Evolutionary conservation across 1,140 invertebrate species (phyloP).

Genomic region (Orchestia grillus): DNA sequence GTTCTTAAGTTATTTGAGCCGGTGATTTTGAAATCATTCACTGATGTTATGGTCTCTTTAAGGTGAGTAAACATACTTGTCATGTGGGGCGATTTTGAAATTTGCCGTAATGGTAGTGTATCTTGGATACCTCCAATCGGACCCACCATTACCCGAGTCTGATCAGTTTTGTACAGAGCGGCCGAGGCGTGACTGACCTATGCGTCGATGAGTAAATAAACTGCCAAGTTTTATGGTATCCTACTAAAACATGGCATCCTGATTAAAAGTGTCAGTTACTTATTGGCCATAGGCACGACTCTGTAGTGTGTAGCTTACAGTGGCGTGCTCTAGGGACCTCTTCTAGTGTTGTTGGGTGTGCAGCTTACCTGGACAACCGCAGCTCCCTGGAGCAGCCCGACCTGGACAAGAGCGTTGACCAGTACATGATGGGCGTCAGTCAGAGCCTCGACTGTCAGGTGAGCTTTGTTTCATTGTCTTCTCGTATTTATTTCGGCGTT

Average conservation of each 20-base stretch:
- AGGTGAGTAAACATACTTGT: neutral
- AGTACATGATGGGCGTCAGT: constrained; percentile 60
- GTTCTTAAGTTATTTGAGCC: neutral
- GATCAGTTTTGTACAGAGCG: no score
- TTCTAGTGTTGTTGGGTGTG: neutral
- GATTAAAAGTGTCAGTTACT: no score
- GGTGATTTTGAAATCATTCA: neutral
- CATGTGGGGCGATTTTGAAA: neutral
- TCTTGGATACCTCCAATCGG: neutral
- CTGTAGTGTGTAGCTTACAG: neutral
- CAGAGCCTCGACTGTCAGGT: constrained; percentile 66
- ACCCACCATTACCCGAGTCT: no score
- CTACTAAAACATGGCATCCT: no score
- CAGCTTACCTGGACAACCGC: constrained; percentile 65
- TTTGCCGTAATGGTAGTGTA: neutral
- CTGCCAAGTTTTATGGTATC: no score
- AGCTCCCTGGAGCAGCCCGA: constrained; percentile 63
- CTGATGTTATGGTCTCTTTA: neutral
- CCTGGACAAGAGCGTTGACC: constrained; percentile 65
- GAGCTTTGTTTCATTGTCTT: neutral
- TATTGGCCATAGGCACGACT: neutral
- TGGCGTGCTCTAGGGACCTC: neutral
- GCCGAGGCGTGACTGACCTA: no score
- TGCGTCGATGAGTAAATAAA: no score
- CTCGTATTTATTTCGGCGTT: neutral